Conservation (phyloP, 2,113 vertebrate genomes). For the Tachycineta bicolor region DNA sequence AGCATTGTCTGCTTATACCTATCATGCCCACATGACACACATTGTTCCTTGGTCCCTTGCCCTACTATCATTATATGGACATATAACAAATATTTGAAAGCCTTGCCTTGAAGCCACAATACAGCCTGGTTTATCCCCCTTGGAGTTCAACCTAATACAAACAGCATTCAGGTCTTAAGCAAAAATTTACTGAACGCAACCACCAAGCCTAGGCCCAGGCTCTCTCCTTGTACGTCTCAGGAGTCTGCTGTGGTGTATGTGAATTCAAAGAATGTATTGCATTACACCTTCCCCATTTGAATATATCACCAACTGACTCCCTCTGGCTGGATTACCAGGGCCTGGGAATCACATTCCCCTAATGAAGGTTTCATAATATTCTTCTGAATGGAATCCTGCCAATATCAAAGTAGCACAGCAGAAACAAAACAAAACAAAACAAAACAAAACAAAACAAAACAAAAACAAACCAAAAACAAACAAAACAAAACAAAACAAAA, state of each 20-base stretch:
- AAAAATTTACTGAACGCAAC: background rate
- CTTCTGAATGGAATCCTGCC: slow-evolving; percentile 59
- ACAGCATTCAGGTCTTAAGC: background rate
- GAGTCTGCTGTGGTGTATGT: background rate
- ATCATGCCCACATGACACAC: fast-evolving
- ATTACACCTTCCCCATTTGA: slow-evolving; percentile 27
- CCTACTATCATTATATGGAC: background rate
- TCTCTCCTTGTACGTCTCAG: background rate
- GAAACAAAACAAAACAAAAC: slow-evolving; percentile 45
- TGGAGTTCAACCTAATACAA: background rate
- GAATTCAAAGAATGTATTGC: background rate
- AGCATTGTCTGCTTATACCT: background rate
- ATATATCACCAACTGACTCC: slow-evolving; percentile 35
- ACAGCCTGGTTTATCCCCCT: background rate
- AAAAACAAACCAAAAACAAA: no score
- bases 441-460: no score
- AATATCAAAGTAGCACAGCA: slow-evolving; percentile 59
- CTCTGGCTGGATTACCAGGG: slow-evolving; percentile 51
- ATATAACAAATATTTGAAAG: background rate
- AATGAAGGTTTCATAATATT: slow-evolving; percentile 54
- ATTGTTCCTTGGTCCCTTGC: background rate
- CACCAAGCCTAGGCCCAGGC: background rate
- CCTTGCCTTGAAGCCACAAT: slow-evolving; percentile 23
- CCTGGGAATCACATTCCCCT: slow-evolving; percentile 30
- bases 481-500: no score